Base-by-base conservation (phyloP, 2,113 vertebrate species). In the Prinia subflava region DNA sequence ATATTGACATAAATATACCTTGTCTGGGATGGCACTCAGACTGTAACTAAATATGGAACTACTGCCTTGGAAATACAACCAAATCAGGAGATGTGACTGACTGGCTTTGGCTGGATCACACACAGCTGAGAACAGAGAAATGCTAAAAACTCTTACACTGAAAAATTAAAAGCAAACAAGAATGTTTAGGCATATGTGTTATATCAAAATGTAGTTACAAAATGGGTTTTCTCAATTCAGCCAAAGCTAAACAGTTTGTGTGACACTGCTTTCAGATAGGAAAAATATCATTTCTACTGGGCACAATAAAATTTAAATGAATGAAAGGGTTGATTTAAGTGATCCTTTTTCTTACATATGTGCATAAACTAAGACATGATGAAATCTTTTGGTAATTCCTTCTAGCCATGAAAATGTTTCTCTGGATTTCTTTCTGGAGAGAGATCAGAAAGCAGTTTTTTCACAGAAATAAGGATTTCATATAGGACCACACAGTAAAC, bases 381-480 rank as follows among this genome's bases (percentile, higher is more conserved):
- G 57, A 76, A 85, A 83, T 85, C 59, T 83, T 89, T 42, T 23
- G 19, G 52, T 68, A 87, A 85, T 92, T 89, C 44, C 30, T 82
- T 94, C 69, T 89, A 67, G 60, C 42, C 52, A 24, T 87, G 53
- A 44, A 92, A 94, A 84, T 56, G 16, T 64, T 91, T 65, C 49
- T 71, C 78, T 82, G 47, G 2, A 56, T 79, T 95, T 94, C 44
- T 91, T 96, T 76, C 84, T 94, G 91, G 93, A 96, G 41, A 62
- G 70, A 89, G 28, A 89, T 89, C 65, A 91, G 77, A 91, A 95
- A 92, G 41, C 11, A 87, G 5, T 60, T 89, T 24, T 82, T 95
- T 44, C 57, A 73, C 37, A 84, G 65, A 41, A 92, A 76, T 63
- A 89, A 82, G 23, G 70, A 71, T 82, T 91, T 87, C 64, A 83